Conservation (phyloP, 1,140 invertebrate genomes). For the Anastrepha obliqua region DNA sequence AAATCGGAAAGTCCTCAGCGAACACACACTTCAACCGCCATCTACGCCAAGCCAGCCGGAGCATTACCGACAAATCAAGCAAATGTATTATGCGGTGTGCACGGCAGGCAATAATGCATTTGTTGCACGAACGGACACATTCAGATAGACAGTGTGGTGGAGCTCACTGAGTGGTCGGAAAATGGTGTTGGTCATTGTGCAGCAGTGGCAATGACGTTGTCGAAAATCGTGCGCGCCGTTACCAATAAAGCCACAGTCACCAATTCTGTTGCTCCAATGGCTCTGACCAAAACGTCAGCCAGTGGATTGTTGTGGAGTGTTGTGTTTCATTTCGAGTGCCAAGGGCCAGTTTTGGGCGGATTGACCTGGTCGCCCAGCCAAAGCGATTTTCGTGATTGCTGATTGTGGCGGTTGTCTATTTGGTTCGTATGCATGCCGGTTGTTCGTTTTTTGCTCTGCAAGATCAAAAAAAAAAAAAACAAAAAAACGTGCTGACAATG, state of each 20-base stretch:
- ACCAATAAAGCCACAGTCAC: constrained; percentile 1
- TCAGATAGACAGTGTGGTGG: neutral
- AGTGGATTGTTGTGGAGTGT: neutral
- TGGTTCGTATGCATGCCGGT: neutral
- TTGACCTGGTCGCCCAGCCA: neutral
- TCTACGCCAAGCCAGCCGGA: neutral
- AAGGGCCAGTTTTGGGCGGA: constrained; percentile 22
- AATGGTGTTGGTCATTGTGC: neutral
- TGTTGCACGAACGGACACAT: constrained; percentile 3
- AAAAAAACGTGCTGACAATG: neutral
- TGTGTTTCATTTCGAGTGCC: constrained; percentile 1
- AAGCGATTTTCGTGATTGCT: constrained; percentile 29
- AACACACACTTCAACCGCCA: neutral
- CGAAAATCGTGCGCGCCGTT: neutral
- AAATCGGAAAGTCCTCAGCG: neutral
- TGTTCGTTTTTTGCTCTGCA: neutral
- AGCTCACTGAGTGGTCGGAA: neutral
- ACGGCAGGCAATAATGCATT: constrained; percentile 22
- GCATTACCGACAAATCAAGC: constrained; percentile 31
- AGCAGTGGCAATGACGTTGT: neutral
- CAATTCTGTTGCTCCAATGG: neutral
- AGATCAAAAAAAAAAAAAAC: neutral
- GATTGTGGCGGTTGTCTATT: neutral
- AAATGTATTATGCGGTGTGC: neutral
- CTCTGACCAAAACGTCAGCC: neutral